A percentile compares a stretch with the other conserved stretches of the same genome.
Evolutionary conservation across 1,140 invertebrate species (phyloP).

Genomic region (Trissolcus basalis): DNA sequence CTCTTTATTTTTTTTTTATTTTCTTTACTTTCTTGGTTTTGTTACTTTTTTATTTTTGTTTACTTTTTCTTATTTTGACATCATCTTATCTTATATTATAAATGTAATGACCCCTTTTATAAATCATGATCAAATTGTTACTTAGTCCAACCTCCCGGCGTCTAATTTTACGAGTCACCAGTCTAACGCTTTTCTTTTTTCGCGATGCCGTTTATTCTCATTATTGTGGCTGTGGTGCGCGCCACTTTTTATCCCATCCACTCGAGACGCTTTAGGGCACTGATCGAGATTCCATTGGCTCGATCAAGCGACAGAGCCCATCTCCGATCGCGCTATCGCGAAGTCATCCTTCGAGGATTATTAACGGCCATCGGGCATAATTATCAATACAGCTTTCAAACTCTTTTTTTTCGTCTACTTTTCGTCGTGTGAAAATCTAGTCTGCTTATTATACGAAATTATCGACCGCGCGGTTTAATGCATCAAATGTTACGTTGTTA

Average conservation of each 20-base stretch:
- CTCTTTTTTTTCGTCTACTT: constrained; percentile 30
- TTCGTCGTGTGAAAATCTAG: constrained; percentile 39
- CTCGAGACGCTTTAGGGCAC: constrained; percentile 43
- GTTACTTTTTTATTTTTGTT: too few relatives aligned
- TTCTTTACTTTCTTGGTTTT: too few relatives aligned
- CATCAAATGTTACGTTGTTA: not conserved
- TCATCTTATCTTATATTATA: not conserved
- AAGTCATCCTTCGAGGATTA: constrained; percentile 58
- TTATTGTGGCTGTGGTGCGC: constrained; percentile 19
- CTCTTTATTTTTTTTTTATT: too few relatives aligned
- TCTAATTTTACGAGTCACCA: constrained; percentile 55
- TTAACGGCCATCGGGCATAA: constrained; percentile 63
- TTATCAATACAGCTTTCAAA: constrained; percentile 48
- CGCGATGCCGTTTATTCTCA: constrained; percentile 25
- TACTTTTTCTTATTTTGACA: too few relatives aligned
- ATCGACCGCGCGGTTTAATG: not conserved
- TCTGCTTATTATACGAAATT: constrained; percentile 13
- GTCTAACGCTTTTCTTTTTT: constrained; percentile 4
- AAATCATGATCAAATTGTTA: constrained; percentile 51
- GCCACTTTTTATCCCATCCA: constrained; percentile 23
- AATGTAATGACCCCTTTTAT: constrained; percentile 17
- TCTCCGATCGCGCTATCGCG: constrained; percentile 32
- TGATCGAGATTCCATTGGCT: constrained; percentile 49
- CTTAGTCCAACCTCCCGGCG: constrained; percentile 22
- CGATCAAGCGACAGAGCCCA: constrained; percentile 59